Percentiles rank a stretch among this genome's conserved stretches.
Conservation (phyloP, 2,888 invertebrate genomes). For the Anorthoa munda region DNA sequence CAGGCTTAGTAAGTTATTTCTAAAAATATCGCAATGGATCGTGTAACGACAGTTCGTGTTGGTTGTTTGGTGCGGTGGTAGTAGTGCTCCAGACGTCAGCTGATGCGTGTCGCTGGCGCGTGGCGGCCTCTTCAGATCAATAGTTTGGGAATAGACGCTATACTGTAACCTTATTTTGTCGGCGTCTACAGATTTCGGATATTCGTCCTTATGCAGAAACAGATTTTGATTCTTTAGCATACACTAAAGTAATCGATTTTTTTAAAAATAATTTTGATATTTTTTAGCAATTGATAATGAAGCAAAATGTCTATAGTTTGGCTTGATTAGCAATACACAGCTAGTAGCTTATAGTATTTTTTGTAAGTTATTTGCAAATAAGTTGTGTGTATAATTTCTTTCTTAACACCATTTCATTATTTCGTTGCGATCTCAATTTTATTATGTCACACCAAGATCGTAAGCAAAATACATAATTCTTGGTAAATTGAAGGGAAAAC, state of each 20-base stretch:
- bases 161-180: conserved; percentile 43
- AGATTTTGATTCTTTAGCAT: not conserved
- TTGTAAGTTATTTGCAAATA: not conserved
- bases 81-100: conserved; percentile 63
- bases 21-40: conserved; percentile 64
- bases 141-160: conserved; percentile 62
- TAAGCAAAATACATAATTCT: conserved; percentile 49
- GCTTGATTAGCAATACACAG: no score
- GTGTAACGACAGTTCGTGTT: conserved; percentile 57
- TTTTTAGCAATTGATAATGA: no score
- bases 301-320: not conserved
- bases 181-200: conserved; percentile 13
- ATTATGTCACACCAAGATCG: conserved; percentile 46
- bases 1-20: conserved; percentile 38
- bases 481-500: conserved; percentile 44
- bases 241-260: not conserved
- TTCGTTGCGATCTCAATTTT: conserved; percentile 31
- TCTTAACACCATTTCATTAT: conserved; percentile 11
- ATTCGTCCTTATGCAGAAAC: not conserved
- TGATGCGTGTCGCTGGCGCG: conserved; percentile 63
- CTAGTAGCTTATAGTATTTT: no score
- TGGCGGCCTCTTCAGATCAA: conserved; percentile 64
- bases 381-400: not conserved
- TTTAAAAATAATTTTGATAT: not conserved
- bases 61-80: conserved; percentile 50